A percentile compares a stretch with the other conserved stretches of the same genome.
phyloP scores from a whole-genome alignment of 2,113 vertebrate species.

The Vidua macroura region DNA sequence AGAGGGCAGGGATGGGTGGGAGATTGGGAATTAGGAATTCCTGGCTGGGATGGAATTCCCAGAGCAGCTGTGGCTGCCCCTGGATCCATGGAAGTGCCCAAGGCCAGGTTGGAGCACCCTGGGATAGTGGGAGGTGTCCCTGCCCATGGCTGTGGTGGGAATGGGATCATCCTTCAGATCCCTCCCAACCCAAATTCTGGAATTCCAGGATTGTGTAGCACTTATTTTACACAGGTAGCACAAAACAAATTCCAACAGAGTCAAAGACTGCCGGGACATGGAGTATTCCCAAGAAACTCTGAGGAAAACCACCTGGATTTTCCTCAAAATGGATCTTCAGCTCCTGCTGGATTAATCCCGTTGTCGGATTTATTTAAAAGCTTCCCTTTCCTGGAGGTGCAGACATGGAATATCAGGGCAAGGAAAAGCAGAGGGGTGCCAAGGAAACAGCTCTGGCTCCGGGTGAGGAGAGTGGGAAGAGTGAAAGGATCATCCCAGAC shows the following conservation, averaged over 20 bases:
- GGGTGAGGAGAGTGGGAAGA: neutral
- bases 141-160: neutral
- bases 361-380: rapidly evolving
- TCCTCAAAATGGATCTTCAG: neutral
- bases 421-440: neutral
- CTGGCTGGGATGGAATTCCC: neutral
- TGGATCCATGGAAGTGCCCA: neutral
- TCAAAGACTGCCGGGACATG: rapidly evolving
- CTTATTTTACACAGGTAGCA: too few relatives aligned
- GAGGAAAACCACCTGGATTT: neutral
- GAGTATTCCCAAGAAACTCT: neutral
- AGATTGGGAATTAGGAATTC: neutral
- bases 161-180: neutral
- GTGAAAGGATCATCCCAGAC: too few relatives aligned
- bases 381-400: neutral
- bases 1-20: neutral
- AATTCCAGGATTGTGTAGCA: neutral
- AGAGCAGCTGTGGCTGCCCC: neutral
- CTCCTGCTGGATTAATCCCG: neutral
- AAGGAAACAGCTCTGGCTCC: neutral
- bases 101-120: rapidly evolving
- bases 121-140: neutral
- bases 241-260: rapidly evolving
- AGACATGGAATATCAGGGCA: neutral
- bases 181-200: too few relatives aligned